Conservation (phyloP, 1,140 invertebrate species). For the Pogonomyrmex barbatus region DNA sequence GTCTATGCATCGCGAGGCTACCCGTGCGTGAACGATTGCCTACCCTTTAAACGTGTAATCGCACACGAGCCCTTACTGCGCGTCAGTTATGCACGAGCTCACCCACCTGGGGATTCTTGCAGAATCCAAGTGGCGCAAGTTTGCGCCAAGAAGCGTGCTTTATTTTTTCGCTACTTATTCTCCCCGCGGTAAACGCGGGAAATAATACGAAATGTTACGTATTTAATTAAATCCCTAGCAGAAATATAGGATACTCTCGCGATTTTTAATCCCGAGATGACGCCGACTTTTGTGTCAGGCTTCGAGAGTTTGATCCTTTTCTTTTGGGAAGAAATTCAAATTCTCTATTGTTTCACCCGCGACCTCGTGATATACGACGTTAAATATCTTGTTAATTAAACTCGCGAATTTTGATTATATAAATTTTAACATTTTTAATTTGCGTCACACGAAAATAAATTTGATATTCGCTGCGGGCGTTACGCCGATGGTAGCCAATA, state of each 20-base stretch:
- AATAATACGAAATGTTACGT: neutral
- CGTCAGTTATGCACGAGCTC: constrained; percentile 53
- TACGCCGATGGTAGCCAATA: neutral
- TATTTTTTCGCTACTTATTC: constrained; percentile 41
- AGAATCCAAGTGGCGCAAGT: neutral
- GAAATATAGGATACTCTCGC: no score
- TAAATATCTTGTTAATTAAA: constrained; percentile 1
- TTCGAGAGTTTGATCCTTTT: neutral
- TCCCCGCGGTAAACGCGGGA: neutral
- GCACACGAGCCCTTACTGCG: constrained; percentile 52
- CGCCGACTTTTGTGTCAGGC: neutral
- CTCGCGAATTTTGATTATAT: neutral
- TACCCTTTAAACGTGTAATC: constrained; percentile 60
- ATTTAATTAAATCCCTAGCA: neutral
- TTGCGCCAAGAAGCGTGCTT: constrained; percentile 31
- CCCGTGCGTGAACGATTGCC: constrained; percentile 53
- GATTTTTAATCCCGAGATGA: neutral
- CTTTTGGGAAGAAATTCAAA: neutral
- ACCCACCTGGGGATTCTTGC: constrained; percentile 35
- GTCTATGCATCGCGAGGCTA: constrained; percentile 26
- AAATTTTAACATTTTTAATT: neutral
- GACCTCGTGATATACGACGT: neutral
- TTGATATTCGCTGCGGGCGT: neutral
- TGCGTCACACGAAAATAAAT: neutral
- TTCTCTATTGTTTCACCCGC: neutral